Evolutionary conservation across 2,888 invertebrate genomes (phyloP), one percentile per base, ranked within the genome.

Genomic region (Hirtodrosophila confusa): DNA sequence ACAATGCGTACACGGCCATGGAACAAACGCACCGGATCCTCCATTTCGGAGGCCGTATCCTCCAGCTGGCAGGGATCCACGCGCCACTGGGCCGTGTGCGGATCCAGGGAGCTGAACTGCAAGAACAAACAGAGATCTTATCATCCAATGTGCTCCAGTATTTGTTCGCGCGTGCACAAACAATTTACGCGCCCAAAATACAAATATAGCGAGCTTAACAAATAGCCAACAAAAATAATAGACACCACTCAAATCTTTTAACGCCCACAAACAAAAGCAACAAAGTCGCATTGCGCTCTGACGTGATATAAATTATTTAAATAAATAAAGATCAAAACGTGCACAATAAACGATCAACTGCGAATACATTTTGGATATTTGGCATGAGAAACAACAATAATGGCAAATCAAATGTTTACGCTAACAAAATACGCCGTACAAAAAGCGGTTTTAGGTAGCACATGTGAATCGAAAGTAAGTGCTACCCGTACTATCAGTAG

Each of bases 1-100:
- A 93, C 92, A 45, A 94, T 92, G 76, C 92, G 92, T 62, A 94
- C 90, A 68, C 93, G 93, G 3, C 93, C 93, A 11, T 93, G 93
- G 50, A 94, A 92, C 43, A 94, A 88, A 64, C 92, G 92, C 37
- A 93, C 92, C 0, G 93, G 91, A 45, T 93, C 93, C 12, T 93
- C 93, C 85, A 90, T 89, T 6, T 93, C 93, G 0, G 92, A 92
- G 2, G 93, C 93, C 1, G 87, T 88, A 31, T 89, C 88, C 69
- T 91, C 91, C 72, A 92, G 69, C 69, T 89, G 88, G 75, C 94
- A 94, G 0, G 94, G 92, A 63, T 93, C 93, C 27, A 93, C 86
- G 11, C 93, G 92, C 93, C 94, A 94, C 82, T 93, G 92, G 27
- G 93, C 93, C 47, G 88, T 89, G 29, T 88, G 89, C 4, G 90